Percentiles rank a stretch among this genome's conserved stretches.
phyloP scores from a whole-genome alignment of 2,888 invertebrate species.

The Volucella bombylans region DNA sequence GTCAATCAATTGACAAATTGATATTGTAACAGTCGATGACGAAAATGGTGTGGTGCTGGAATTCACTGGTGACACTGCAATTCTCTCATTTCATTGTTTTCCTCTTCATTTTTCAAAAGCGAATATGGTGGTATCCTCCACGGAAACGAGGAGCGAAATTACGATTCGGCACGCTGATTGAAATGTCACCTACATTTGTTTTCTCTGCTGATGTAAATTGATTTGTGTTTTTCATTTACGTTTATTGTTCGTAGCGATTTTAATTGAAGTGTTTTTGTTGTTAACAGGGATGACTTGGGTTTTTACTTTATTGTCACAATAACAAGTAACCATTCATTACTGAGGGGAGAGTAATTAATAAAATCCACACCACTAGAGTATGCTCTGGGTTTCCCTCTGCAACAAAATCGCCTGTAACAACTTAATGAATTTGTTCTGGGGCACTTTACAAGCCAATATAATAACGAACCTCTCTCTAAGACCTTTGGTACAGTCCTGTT shows the following conservation, averaged over 20 bases:
- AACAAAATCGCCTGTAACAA: too few relatives aligned
- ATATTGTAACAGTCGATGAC: constrained; percentile 75
- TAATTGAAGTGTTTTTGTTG: constrained; percentile 41
- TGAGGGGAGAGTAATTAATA: too few relatives aligned
- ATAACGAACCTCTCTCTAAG: too few relatives aligned
- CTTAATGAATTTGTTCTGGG: too few relatives aligned
- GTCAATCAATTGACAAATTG: constrained; percentile 75
- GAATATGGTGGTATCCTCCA: background rate
- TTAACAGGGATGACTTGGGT: background rate
- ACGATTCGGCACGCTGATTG: constrained; percentile 59
- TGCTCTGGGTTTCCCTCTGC: too few relatives aligned
- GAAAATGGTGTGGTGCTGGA: constrained; percentile 60
- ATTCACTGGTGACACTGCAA: constrained; percentile 11
- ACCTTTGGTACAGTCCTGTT: too few relatives aligned
- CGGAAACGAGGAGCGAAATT: constrained; percentile 48
- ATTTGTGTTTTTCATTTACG: constrained; percentile 64
- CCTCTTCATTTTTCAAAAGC: background rate
- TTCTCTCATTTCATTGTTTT: constrained; percentile 39
- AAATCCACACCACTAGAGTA: too few relatives aligned
- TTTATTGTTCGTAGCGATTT: constrained; percentile 29
- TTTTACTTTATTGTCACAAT: too few relatives aligned
- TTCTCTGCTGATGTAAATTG: constrained; percentile 57
- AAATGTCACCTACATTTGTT: constrained; percentile 68
- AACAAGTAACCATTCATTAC: too few relatives aligned
- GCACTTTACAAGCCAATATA: too few relatives aligned